Percentiles rank a stretch among this genome's conserved stretches.
phyloP scores from a whole-genome alignment of 2,888 invertebrate genomes.

The Mantis religiosa region DNA sequence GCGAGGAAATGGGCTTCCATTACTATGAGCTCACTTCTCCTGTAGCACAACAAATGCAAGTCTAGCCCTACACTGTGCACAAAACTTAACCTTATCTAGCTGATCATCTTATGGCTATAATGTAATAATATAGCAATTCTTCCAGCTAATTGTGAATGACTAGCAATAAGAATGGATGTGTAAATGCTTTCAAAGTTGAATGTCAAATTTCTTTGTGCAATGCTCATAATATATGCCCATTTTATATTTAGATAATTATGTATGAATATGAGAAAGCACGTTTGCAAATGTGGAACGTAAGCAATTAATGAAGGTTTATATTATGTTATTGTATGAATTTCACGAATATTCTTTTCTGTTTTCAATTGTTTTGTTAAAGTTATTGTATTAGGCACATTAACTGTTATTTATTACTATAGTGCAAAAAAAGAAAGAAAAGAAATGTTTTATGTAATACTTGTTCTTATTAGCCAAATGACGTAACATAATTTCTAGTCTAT shows the following conservation, averaged over 20 bases:
- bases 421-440: neutral
- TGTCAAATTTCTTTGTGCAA: neutral
- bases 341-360: neutral
- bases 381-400: neutral
- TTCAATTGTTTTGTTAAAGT: neutral
- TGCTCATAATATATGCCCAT: neutral
- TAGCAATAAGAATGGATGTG: neutral
- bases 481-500: neutral
- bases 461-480: neutral
- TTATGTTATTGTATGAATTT: neutral
- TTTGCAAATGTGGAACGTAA: neutral
- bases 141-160: neutral
- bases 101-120: neutral
- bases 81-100: neutral
- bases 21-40: constrained; percentile 28
- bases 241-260: neutral
- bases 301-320: neutral
- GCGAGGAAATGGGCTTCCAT: constrained; percentile 31
- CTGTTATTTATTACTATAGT: neutral
- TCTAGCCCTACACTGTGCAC: neutral
- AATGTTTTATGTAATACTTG: neutral
- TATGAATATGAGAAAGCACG: neutral
- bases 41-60: neutral
- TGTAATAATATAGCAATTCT: neutral
- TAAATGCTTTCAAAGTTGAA: neutral